Evolutionary conservation across 1,140 invertebrate species (phyloP).

Genomic region (Nephila pilipes): DNA sequence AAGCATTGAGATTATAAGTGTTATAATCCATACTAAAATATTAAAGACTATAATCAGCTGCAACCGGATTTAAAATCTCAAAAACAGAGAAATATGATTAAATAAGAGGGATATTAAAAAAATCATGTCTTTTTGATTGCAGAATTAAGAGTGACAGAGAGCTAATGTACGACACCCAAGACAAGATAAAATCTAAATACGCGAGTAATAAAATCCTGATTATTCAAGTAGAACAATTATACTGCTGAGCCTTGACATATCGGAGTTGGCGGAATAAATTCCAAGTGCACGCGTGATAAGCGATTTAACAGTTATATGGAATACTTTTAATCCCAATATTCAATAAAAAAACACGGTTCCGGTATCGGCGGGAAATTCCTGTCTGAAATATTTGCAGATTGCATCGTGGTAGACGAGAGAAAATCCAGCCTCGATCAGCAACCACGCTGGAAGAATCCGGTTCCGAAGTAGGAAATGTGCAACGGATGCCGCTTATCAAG

Average conservation of each 20-base stretch:
- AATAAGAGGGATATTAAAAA: too few relatives aligned
- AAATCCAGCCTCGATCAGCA: conserved; percentile 26
- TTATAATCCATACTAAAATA: too few relatives aligned
- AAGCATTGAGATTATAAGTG: too few relatives aligned
- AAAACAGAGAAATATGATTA: too few relatives aligned
- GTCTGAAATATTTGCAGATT: not conserved
- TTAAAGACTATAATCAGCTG: too few relatives aligned
- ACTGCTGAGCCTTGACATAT: too few relatives aligned
- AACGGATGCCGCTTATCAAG: conserved; percentile 55
- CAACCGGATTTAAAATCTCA: too few relatives aligned
- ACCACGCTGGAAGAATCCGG: conserved; percentile 33
- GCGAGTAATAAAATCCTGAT: not conserved
- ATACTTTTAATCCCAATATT: not conserved
- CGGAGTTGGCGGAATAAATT: not conserved
- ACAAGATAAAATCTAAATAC: not conserved
- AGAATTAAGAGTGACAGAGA: too few relatives aligned
- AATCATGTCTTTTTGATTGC: too few relatives aligned
- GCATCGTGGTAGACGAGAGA: not conserved
- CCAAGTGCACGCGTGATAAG: not conserved
- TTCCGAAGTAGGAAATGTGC: conserved; percentile 41
- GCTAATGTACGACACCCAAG: too few relatives aligned
- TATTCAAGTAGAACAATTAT: not conserved
- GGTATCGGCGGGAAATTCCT: not conserved
- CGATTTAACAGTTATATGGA: not conserved
- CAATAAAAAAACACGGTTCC: not conserved